Evolutionary conservation across 2,888 invertebrate genomes (phyloP), one percentile per base, ranked within the genome.

Genomic region (Venustoraphidia nigricollis): DNA sequence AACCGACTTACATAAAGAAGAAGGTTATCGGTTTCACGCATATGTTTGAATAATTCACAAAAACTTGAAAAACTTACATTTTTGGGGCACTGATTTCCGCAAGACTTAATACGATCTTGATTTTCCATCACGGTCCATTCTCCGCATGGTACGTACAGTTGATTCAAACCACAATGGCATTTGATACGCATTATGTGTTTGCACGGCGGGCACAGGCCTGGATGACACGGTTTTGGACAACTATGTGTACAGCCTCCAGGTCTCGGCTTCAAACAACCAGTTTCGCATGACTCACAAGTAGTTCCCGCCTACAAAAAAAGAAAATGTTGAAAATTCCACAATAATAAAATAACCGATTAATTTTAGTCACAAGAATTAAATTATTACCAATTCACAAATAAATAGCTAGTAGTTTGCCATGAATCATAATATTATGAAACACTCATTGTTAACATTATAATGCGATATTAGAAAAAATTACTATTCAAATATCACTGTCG

Each of bases 41-140:
- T 11, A 13, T 36, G 11, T 10, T 27, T 10, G 9, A 34, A 36
- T 9, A 5, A 39, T 43, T 27, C 34, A 27, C 3, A 27, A 43
- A 34, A 39, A 14, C 27, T 44, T 34, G 44, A 50, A 53, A 50
- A 47, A 64, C 71, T 67, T 64, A 85, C 85, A 66, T 75, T 81
- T 68, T 83, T 87, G 0, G 90, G 83, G 60, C 94, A 95, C 53
- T 85, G 86, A 62, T 88, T 87, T 38, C 84, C 83, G 62, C 94
- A 95, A 48, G 68, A 66, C 41, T 63, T 64, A 51, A 66, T 58
- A 53, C 63, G 62, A 44, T 70, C 67, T 37, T 69, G 64, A 46
- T 63, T 65, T 37, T 62, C 60, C 44, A 64, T 65, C 43, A 72
- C 71, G 1, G 75, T 71, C 63, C 83, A 76, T 55, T 84, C 80